Evolutionary conservation across 2,113 vertebrate species (phyloP).

Genomic region (Nannobrachium achirus): DNA sequence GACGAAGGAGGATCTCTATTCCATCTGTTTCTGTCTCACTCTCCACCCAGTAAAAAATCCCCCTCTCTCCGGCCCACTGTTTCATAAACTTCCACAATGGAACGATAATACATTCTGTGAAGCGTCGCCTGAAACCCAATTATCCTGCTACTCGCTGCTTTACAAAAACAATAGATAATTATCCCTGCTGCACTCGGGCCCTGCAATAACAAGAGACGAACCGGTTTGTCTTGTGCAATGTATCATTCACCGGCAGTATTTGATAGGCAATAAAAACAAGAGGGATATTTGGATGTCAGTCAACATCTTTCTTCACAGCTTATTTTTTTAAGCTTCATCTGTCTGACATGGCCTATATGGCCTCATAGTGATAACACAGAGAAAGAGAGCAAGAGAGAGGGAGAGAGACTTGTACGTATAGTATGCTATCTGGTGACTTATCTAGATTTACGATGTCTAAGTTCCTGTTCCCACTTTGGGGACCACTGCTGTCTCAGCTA

Average conservation of each 20-base stretch:
- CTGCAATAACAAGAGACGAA: conserved; percentile 72
- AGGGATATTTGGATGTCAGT: conserved; percentile 48
- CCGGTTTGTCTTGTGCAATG: conserved; percentile 65
- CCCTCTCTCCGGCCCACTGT: conserved; percentile 48
- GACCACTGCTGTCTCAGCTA: conserved; percentile 72
- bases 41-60: conserved; percentile 44
- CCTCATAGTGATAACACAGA: conserved; percentile 40
- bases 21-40: conserved; percentile 57
- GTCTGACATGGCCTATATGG: conserved; percentile 42
- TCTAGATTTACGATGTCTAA: conserved; percentile 77
- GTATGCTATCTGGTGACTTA: conserved; percentile 72
- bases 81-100: conserved; percentile 76
- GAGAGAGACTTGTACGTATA: conserved; percentile 54
- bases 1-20: conserved; percentile 49
- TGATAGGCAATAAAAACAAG: conserved; percentile 57
- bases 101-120: conserved; percentile 73
- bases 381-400: background rate
- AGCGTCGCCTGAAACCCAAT: conserved; percentile 69
- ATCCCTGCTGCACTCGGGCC: conserved; percentile 59
- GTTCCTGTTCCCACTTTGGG: conserved; percentile 77
- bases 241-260: conserved; percentile 64
- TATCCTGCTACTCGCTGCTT: conserved; percentile 62
- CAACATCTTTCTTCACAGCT: conserved; percentile 58
- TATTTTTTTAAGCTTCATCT: conserved; percentile 48
- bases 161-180: conserved; percentile 74